Percentiles rank a stretch among this genome's conserved stretches.
phyloP scores from a whole-genome alignment of 2,888 invertebrate species.

The Tetragonula carbonaria region DNA sequence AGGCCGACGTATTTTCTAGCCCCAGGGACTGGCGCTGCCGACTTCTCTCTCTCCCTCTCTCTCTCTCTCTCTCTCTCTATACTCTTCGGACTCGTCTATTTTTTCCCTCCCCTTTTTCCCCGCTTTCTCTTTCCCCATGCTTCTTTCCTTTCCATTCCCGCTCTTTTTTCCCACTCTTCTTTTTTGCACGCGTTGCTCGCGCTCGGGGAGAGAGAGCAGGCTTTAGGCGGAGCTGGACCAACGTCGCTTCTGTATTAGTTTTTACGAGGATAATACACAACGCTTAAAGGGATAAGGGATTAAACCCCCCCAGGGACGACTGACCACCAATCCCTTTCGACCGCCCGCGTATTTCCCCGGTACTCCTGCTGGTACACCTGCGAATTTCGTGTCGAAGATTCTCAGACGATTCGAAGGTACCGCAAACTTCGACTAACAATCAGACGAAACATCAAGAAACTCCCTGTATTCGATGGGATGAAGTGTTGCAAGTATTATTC shows the following conservation, averaged over 20 bases:
- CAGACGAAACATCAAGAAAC: neutral
- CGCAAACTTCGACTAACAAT: neutral
- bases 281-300: constrained; percentile 84
- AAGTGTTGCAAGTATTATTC: neutral
- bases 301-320: constrained; percentile 74
- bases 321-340: constrained; percentile 68
- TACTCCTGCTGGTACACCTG: neutral
- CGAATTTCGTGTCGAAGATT: neutral
- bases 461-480: neutral
- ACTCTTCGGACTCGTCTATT: constrained; percentile 64
- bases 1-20: constrained; percentile 74
- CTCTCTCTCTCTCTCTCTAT: neutral
- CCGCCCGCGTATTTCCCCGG: constrained; percentile 36
- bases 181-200: constrained; percentile 62
- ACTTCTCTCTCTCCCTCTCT: constrained; percentile 39
- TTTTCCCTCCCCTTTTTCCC: constrained; percentile 28
- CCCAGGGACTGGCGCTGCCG: constrained; percentile 65
- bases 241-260: constrained; percentile 81
- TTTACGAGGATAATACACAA: constrained; percentile 84
- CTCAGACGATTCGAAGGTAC: neutral
- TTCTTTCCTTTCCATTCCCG: constrained; percentile 48
- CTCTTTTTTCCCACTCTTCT: constrained; percentile 19
- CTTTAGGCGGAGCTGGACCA: constrained; percentile 76
- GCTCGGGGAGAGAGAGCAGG: constrained; percentile 72
- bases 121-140: neutral